phyloP scores from a whole-genome alignment of 2,113 vertebrate genomes.

The Pelmatolapia mariae region DNA sequence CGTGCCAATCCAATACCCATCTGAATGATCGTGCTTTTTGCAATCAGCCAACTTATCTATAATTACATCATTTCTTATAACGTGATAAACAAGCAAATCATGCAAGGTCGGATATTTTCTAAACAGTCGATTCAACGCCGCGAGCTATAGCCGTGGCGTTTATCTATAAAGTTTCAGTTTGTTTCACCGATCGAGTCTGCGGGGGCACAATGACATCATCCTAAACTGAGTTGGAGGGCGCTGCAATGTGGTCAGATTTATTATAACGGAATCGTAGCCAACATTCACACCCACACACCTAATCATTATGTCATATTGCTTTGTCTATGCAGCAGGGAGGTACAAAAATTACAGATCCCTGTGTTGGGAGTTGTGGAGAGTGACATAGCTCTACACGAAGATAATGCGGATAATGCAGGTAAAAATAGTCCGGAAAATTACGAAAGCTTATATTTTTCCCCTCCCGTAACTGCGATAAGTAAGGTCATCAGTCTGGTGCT shows the following conservation, averaged over 20 bases:
- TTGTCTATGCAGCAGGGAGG: background rate
- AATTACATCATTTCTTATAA: background rate
- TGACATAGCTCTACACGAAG: background rate
- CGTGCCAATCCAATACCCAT: background rate
- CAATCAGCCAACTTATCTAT: background rate
- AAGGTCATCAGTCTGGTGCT: background rate
- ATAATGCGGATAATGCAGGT: background rate
- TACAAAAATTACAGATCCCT: background rate
- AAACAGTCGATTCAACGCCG: background rate
- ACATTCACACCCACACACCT: constrained; percentile 24
- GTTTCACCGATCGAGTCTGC: constrained; percentile 16
- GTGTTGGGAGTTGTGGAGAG: background rate
- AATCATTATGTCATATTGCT: constrained; percentile 11
- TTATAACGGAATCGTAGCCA: constrained; percentile 13
- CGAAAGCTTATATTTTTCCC: background rate
- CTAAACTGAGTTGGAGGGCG: constrained; percentile 52
- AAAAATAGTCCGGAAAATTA: background rate
- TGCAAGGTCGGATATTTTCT: background rate
- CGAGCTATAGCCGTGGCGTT: background rate
- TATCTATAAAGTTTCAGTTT: background rate
- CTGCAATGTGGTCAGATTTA: constrained; percentile 60
- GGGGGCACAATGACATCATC: constrained; percentile 65
- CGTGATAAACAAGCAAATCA: background rate
- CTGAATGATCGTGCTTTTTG: background rate
- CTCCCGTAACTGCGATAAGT: background rate